Percentiles rank a stretch among this genome's conserved stretches.
Conservation (phyloP, 2,888 invertebrate genomes). For the Drosophila ustulata region DNA sequence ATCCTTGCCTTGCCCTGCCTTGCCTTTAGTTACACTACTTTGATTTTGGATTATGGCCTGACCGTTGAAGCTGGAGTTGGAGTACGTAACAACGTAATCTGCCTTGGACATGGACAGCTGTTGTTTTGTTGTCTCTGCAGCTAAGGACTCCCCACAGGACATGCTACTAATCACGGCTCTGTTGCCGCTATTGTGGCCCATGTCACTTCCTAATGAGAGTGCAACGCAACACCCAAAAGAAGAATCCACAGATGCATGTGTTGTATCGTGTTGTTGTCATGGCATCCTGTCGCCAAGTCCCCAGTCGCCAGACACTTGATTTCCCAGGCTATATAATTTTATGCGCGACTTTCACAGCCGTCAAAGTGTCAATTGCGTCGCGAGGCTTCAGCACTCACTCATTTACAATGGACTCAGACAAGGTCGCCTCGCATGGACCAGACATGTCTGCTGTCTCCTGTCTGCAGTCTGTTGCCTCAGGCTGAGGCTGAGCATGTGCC, state of each 20-base stretch:
- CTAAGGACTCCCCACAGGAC: slow-evolving; percentile 69
- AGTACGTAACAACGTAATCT: slow-evolving; percentile 62
- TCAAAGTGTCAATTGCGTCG: slow-evolving; percentile 72
- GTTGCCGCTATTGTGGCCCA: slow-evolving; percentile 49
- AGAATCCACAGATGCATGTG: slow-evolving; percentile 25
- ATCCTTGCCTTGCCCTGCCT: slow-evolving; percentile 40
- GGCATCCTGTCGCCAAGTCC: slow-evolving; percentile 56
- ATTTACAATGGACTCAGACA: slow-evolving; percentile 4
- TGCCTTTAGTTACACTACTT: slow-evolving; percentile 78
- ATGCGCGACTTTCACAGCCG: slow-evolving; percentile 61
- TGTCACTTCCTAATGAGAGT: slow-evolving; percentile 76
- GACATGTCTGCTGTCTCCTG: slow-evolving; percentile 49
- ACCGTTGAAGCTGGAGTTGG: slow-evolving; percentile 24
- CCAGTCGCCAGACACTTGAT: slow-evolving; percentile 72
- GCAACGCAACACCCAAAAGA: slow-evolving; percentile 66
- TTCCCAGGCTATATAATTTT: slow-evolving; percentile 70
- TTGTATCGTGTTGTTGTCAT: slow-evolving; percentile 50
- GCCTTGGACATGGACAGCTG: slow-evolving; percentile 55
- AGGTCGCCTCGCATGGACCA: slow-evolving; percentile 22
- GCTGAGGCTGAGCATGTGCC: slow-evolving; percentile 16
- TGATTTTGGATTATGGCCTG: slow-evolving; percentile 63
- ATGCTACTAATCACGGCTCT: slow-evolving; percentile 65
- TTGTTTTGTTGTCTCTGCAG: slow-evolving; percentile 40
- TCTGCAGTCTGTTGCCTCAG: slow-evolving; percentile 46
- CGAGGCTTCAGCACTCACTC: slow-evolving; percentile 60